Conservation (phyloP, 2,888 invertebrate genomes). For the Willowsia nigromaculata region DNA sequence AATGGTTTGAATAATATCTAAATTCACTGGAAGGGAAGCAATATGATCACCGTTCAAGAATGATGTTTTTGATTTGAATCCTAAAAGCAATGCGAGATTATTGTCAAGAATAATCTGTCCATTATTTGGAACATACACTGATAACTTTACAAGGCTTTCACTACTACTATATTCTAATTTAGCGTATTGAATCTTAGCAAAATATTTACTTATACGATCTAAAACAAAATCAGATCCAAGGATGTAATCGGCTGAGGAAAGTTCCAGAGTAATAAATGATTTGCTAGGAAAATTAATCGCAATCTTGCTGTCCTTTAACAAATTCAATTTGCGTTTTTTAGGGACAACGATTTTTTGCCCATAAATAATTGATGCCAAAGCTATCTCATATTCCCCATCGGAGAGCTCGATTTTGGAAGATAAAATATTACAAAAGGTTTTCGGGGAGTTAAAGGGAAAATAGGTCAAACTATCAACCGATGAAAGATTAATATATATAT, state of each 20-base stretch:
- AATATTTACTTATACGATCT: neutral
- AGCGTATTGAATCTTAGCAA: neutral
- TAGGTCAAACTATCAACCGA: neutral
- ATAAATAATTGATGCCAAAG: neutral
- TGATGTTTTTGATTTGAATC: neutral
- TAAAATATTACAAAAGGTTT: neutral
- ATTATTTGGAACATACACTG: neutral
- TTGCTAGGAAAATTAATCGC: neutral
- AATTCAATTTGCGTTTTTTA: neutral
- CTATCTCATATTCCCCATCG: neutral
- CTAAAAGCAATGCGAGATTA: neutral
- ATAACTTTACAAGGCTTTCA: neutral
- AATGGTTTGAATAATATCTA: neutral
- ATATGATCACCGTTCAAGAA: neutral
- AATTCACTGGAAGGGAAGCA: neutral
- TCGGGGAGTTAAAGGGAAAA: neutral
- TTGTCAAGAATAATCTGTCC: neutral
- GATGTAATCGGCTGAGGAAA: neutral
- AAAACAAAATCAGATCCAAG: neutral
- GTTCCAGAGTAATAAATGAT: neutral
- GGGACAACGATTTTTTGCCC: neutral
- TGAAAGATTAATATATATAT: too few species aligned
- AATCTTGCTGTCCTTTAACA: neutral
- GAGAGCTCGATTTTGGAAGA: neutral
- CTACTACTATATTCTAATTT: neutral